Evolutionary conservation across 2,888 invertebrate species (phyloP).

Genomic region (Aspidiotus rigidus): DNA sequence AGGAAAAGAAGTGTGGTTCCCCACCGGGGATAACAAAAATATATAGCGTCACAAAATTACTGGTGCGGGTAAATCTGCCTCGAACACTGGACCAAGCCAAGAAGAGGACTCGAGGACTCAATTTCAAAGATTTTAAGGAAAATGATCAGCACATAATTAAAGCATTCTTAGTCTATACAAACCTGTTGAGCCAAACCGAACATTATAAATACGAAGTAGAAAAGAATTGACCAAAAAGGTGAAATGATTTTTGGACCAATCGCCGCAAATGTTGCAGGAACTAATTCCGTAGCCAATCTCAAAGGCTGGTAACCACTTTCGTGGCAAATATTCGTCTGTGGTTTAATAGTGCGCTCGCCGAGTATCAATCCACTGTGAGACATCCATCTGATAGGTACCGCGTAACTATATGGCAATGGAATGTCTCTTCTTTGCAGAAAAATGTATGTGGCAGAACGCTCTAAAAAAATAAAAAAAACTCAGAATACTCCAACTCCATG

Average conservation of each 20-base stretch:
- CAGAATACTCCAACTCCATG: slow-evolving; percentile 8
- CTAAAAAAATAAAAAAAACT: slow-evolving; percentile 46
- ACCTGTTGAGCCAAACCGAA: slow-evolving; percentile 80
- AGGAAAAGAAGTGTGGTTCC: no score
- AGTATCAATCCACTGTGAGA: slow-evolving; percentile 61
- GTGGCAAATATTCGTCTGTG: slow-evolving; percentile 46
- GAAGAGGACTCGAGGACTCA: no score
- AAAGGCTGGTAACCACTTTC: slow-evolving; percentile 60
- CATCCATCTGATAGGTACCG: slow-evolving; percentile 58
- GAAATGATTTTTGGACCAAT: slow-evolving; percentile 66
- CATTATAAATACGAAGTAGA: slow-evolving; percentile 72
- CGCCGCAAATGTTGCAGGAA: slow-evolving; percentile 72
- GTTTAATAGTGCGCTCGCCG: slow-evolving; percentile 57
- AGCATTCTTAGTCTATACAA: slow-evolving; percentile 19
- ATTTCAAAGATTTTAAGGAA: no score
- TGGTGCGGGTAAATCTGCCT: no score
- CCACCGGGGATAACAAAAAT: no score
- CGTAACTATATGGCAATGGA: slow-evolving; percentile 53
- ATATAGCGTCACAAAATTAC: no score
- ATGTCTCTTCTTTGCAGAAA: slow-evolving; percentile 56
- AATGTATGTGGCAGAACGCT: slow-evolving; percentile 59
- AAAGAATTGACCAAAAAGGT: slow-evolving; percentile 79
- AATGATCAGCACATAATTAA: no score
- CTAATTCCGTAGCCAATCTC: slow-evolving; percentile 77
- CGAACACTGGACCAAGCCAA: no score